phyloP scores from a whole-genome alignment of 2,113 vertebrate species.

The Octodon degus region DNA sequence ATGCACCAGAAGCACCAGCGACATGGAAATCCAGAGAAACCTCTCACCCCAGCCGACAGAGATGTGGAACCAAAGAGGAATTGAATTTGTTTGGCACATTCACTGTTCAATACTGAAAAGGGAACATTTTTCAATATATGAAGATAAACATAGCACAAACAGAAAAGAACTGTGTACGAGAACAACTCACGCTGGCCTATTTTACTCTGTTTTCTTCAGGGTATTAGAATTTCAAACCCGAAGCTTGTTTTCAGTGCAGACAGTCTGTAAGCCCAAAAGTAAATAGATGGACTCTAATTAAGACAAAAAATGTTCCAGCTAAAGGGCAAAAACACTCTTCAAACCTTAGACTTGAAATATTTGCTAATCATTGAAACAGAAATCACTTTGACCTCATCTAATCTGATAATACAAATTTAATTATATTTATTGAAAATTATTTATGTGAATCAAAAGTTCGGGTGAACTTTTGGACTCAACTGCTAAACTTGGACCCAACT shows the following conservation, averaged over 20 bases:
- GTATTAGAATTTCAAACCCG: constrained; percentile 75
- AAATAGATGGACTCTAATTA: constrained; percentile 76
- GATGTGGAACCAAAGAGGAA: constrained; percentile 61
- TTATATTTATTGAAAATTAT: constrained; percentile 71
- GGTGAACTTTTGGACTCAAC: constrained; percentile 69
- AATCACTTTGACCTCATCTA: constrained; percentile 38
- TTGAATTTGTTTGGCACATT: constrained; percentile 60
- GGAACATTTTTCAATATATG: constrained; percentile 72
- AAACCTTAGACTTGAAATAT: constrained; percentile 44
- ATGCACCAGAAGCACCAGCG: constrained; percentile 21
- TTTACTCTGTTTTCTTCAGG: constrained; percentile 71
- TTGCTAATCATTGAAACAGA: constrained; percentile 62
- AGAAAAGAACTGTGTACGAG: constrained; percentile 63
- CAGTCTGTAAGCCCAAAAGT: constrained; percentile 71
- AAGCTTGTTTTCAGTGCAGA: constrained; percentile 71
- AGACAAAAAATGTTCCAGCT: constrained; percentile 51
- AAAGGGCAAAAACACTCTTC: constrained; percentile 46
- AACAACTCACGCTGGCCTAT: constrained; percentile 74
- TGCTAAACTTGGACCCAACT: constrained; percentile 70
- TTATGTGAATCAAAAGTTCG: constrained; percentile 77
- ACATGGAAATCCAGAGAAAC: constrained; percentile 45
- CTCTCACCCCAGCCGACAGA: constrained; percentile 6
- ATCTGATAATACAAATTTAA: constrained; percentile 67
- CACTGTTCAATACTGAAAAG: constrained; percentile 53
- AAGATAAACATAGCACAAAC: constrained; percentile 69